Base-by-base conservation (phyloP, 1,140 invertebrate genomes). In the Lutraria rhynchaena region DNA sequence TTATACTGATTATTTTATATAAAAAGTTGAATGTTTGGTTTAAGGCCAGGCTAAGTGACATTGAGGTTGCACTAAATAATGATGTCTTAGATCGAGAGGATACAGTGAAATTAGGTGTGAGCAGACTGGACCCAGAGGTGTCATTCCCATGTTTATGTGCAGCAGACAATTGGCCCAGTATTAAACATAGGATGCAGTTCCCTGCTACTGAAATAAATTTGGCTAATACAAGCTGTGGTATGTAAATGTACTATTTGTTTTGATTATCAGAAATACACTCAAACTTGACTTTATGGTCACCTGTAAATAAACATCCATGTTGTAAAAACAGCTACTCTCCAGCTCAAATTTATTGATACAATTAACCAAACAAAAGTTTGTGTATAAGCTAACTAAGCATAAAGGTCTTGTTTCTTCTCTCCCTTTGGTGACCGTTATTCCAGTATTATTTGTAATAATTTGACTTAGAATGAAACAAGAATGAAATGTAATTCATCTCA, bases 121-220 rank as follows among this genome's bases (percentile, higher is more conserved):
- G 58, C 24, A 29, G 53, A 31, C 58, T 76, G 1, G 53, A 57
- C 24, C 24, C 17, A 41, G 71, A 75, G 0, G 17, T 51, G 7
- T 61, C 74, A 11, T 65, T 61, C 29, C 58, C 74, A 9, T 13
- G 33, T 24, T 24, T 27, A 41, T 76, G 65, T 41, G 29, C 44
- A 17, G 60, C 58, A 19, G 41, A 76, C 17, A 37, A 27, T 15
- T 76, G 74, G 74, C 29, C 41, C 13, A 44, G 27, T 11, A n/a
- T 63, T 19, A 63, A 35, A 65, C 31, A 17, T 29, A n/a, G 31
- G 27, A 58, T 76, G 9, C 24, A 61, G 15, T 76, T 76, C 35
- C 74, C 74, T 13, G 3, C n/a, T 7, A 76, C 74, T 61, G 74
- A 73, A 13, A 27, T 73, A 33, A 9, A 49, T 31, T 17, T 33